These are phyloP conservation scores for Cyprinodon brontotheroides DNA, from an alignment of 2,113 vertebrate species.

Conservation along the genomic window DNA sequence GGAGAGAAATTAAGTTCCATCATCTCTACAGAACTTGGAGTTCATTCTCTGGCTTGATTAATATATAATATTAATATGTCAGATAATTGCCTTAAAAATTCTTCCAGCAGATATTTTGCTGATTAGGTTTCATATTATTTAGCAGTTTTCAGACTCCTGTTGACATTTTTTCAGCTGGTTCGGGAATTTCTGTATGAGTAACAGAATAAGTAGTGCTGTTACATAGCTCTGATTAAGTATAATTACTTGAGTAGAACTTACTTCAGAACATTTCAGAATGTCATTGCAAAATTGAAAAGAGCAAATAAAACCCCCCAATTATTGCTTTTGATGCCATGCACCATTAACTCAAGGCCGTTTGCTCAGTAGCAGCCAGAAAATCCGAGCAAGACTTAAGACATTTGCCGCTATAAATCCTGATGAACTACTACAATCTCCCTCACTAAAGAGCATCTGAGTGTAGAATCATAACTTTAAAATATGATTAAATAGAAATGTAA, in stretches of 20 bases:
- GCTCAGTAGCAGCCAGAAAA: slow-evolving; percentile 37
- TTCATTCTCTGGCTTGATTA: slow-evolving; percentile 32
- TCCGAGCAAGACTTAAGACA: slow-evolving; percentile 36
- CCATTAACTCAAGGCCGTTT: slow-evolving; percentile 35
- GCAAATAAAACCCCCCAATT: slow-evolving; percentile 27
- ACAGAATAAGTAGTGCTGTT: slow-evolving; percentile 18
- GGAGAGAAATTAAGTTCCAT: slow-evolving; percentile 32
- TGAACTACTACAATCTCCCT: slow-evolving; percentile 22
- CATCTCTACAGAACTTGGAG: slow-evolving; percentile 36
- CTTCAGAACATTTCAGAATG: slow-evolving; percentile 34
- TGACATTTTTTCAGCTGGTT: slow-evolving; percentile 32
- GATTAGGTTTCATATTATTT: slow-evolving; percentile 46
- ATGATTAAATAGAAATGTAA: slow-evolving; percentile 19
- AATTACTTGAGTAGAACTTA: slow-evolving; percentile 37
- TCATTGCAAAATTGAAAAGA: slow-evolving; percentile 29
- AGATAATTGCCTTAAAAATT: slow-evolving; percentile 31
- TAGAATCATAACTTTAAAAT: slow-evolving; percentile 51
- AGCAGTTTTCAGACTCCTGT: slow-evolving; percentile 28
- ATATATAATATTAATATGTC: too few relatives aligned
- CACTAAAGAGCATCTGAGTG: slow-evolving; percentile 11
- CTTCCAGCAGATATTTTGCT: slow-evolving; percentile 40
- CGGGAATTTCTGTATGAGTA: slow-evolving; percentile 9
- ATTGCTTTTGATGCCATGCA: slow-evolving; percentile 36
- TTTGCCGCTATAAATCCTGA: slow-evolving; percentile 27
- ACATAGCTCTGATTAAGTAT: slow-evolving; percentile 27